A percentile compares a stretch with the other conserved stretches of the same genome.
Evolutionary conservation across 2,113 vertebrate genomes (phyloP).

Genomic region (Elachura formosa): DNA sequence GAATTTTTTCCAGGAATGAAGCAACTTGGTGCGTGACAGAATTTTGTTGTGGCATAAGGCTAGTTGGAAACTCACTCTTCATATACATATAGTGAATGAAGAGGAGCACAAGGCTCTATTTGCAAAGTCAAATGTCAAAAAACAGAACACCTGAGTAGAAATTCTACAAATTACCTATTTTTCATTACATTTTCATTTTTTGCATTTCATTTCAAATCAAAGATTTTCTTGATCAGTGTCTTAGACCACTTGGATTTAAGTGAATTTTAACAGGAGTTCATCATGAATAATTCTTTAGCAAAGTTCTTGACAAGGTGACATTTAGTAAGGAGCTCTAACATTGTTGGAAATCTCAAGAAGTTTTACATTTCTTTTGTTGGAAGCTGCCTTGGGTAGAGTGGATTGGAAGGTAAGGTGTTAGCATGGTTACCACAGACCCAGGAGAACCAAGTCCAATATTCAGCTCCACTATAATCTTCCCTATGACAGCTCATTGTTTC

Average conservation of each 20-base stretch:
- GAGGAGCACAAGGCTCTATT: background rate
- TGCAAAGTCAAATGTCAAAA: background rate
- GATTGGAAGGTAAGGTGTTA: background rate
- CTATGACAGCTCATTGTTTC: background rate
- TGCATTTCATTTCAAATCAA: too few relatives aligned
- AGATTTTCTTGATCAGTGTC: background rate
- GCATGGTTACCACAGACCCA: background rate
- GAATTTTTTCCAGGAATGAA: background rate
- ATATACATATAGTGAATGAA: background rate
- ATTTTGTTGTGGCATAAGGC: background rate
- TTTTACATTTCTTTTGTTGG: background rate
- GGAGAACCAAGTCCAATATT: background rate
- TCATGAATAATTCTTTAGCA: background rate
- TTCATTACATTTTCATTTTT: too few relatives aligned
- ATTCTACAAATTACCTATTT: background rate
- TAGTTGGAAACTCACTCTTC: background rate
- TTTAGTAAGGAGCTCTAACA: background rate
- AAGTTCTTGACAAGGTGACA: background rate
- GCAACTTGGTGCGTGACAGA: background rate
- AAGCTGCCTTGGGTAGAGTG: background rate
- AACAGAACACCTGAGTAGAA: background rate
- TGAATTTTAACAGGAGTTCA: background rate
- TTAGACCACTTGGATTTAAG: background rate
- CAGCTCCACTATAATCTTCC: background rate
- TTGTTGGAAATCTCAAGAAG: background rate